These are phyloP conservation scores for Morinoia aosen DNA, from an alignment of 2,888 invertebrate genomes.

Conservation along the genomic window DNA sequence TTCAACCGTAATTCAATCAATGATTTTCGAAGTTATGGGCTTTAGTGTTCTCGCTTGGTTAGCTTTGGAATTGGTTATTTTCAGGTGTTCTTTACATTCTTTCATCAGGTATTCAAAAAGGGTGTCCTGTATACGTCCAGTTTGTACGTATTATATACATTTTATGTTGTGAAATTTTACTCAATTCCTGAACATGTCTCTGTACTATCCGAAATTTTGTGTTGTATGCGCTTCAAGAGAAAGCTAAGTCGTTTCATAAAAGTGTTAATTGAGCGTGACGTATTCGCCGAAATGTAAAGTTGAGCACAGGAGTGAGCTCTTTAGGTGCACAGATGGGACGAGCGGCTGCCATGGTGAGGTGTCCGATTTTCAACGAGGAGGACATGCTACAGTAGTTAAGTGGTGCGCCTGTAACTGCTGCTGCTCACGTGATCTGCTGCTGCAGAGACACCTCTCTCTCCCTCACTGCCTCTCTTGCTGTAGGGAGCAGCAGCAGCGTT, in stretches of 20 bases:
- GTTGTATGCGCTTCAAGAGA: neutral
- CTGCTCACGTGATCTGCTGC: slow-evolving; percentile 3
- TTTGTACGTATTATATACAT: neutral
- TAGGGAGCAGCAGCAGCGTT: neutral
- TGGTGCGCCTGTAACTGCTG: neutral
- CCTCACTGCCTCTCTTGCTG: too few relatives aligned
- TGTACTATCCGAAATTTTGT: too few relatives aligned
- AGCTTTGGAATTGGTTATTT: neutral
- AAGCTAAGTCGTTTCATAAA: neutral
- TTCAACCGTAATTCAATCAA: neutral
- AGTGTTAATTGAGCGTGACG: neutral
- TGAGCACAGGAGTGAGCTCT: neutral
- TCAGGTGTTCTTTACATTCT: neutral
- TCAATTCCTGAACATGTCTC: too few relatives aligned
- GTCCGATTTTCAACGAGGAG: neutral
- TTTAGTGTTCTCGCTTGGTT: neutral
- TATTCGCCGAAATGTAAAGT: neutral
- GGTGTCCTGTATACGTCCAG: neutral
- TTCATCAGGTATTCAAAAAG: neutral
- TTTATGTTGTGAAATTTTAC: too few relatives aligned
- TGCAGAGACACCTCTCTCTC: neutral
- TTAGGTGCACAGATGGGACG: neutral
- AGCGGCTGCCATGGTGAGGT: neutral
- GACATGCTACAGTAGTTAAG: neutral
- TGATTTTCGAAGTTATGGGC: neutral